These are phyloP conservation scores for Drosophila novamexicana DNA, from an alignment of 1,140 invertebrate species.

Conservation along the genomic window DNA sequence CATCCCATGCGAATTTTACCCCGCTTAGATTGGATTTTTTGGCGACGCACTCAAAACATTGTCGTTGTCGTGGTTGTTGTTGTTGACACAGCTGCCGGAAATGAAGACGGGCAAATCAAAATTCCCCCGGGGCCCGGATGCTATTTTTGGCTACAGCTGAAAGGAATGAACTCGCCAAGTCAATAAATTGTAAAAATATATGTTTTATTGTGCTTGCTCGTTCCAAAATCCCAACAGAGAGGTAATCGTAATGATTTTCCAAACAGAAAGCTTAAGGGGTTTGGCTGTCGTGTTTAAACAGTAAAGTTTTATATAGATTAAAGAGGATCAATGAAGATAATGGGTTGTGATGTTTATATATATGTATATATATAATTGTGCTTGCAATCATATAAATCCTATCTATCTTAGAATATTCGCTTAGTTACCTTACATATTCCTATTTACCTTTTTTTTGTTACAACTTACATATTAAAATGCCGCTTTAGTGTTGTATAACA, in stretches of 20 bases:
- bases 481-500: too few relatives aligned
- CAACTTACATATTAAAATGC: too few relatives aligned
- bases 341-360: not conserved
- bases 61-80: not conserved
- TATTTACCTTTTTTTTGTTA: not conserved
- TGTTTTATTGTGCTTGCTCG: not conserved
- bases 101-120: slow-evolving; percentile 34
- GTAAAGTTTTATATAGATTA: too few relatives aligned
- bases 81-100: slow-evolving; percentile 48
- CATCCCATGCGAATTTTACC: slow-evolving; percentile 12
- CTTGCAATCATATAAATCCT: too few relatives aligned
- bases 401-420: too few relatives aligned
- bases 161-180: slow-evolving; percentile 7
- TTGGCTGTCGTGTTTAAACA: too few relatives aligned
- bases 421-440: too few relatives aligned
- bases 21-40: not conserved
- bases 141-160: slow-evolving; percentile 15
- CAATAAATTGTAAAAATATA: slow-evolving; percentile 5
- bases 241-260: too few relatives aligned
- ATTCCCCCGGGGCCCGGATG: slow-evolving; percentile 12
- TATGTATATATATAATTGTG: not conserved
- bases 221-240: not conserved
- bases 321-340: too few relatives aligned
- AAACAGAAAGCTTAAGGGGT: too few relatives aligned
- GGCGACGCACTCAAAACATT: slow-evolving; percentile 8